A percentile compares a stretch with the other conserved stretches of the same genome.
These are phyloP conservation scores for Drosophila birchii DNA, from an alignment of 2,888 invertebrate species.

Conservation along the genomic window DNA sequence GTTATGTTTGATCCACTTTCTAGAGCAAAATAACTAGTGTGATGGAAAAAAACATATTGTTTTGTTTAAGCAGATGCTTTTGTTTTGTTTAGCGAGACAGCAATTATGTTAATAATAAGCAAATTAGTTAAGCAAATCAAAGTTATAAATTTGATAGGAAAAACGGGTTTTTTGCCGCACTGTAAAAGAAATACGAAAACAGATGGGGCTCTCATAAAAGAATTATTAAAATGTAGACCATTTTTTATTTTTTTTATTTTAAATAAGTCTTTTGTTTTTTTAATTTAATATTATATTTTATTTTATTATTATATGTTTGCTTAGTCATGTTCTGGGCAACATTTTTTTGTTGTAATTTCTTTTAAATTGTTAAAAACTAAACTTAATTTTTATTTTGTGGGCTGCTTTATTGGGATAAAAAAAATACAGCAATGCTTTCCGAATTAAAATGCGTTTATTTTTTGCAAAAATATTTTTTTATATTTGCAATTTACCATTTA, in stretches of 20 bases:
- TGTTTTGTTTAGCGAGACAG: constrained; percentile 10
- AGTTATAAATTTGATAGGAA: constrained; percentile 7
- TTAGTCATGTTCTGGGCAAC: too few relatives aligned
- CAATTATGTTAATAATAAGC: constrained; percentile 29
- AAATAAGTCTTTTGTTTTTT: too few relatives aligned
- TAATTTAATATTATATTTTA: too few relatives aligned
- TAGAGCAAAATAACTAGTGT: constrained; percentile 4
- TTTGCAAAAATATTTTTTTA: too few relatives aligned
- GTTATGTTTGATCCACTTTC: constrained; percentile 19
- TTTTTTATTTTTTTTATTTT: not conserved
- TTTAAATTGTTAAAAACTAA: too few relatives aligned
- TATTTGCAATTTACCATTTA: too few relatives aligned
- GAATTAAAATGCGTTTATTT: too few relatives aligned
- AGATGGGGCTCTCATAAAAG: not conserved
- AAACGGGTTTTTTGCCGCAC: constrained; percentile 21
- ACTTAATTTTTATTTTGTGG: too few relatives aligned
- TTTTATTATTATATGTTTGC: too few relatives aligned
- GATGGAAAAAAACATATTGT: not conserved
- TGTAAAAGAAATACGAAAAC: not conserved
- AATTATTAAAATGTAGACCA: not conserved
- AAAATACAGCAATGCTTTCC: too few relatives aligned
- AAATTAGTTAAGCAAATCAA: constrained; percentile 25
- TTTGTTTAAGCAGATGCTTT: constrained; percentile 8
- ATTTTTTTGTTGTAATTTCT: too few relatives aligned
- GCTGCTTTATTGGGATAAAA: too few relatives aligned